Evolutionary conservation across 2,888 invertebrate genomes (phyloP).

Genomic region (Drymonia ruficornis): DNA sequence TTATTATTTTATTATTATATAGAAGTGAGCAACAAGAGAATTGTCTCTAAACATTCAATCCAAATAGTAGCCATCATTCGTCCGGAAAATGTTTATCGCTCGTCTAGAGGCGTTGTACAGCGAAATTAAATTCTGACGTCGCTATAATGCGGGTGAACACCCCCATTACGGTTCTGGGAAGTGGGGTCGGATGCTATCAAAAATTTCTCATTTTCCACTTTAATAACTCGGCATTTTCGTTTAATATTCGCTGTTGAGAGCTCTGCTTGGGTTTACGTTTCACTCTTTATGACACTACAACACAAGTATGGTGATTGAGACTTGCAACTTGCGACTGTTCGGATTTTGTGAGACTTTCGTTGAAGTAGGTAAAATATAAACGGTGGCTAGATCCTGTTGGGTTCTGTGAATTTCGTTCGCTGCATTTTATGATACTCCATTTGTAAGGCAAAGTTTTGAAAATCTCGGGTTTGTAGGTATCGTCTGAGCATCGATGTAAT

Average conservation of each 20-base stretch:
- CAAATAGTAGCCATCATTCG: conserved; percentile 5
- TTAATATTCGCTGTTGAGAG: conserved; percentile 17
- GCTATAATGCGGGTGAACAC: conserved; percentile 6
- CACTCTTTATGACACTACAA: conserved; percentile 15
- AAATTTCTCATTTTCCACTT: conserved; percentile 41
- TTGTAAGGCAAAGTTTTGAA: too few relatives aligned
- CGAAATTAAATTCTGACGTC: conserved; percentile 35
- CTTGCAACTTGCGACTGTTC: too few relatives aligned
- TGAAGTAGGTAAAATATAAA: too few relatives aligned
- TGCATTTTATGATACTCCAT: too few relatives aligned
- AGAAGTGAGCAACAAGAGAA: not conserved
- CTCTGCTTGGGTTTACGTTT: conserved; percentile 10
- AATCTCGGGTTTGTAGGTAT: too few relatives aligned
- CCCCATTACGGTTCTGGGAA: conserved; percentile 14
- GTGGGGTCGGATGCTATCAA: conserved; percentile 25
- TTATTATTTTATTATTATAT: too few relatives aligned
- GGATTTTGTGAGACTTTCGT: too few relatives aligned
- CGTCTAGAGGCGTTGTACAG: conserved; percentile 10
- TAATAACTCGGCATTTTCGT: conserved; percentile 33
- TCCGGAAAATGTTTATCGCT: conserved; percentile 17
- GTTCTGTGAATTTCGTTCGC: too few relatives aligned
- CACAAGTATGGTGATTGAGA: not conserved
- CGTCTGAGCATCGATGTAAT: too few relatives aligned
- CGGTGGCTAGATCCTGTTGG: too few relatives aligned
- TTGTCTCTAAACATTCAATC: not conserved